phyloP scores from a whole-genome alignment of 2,113 vertebrate species.

The Pardalotus punctatus region DNA sequence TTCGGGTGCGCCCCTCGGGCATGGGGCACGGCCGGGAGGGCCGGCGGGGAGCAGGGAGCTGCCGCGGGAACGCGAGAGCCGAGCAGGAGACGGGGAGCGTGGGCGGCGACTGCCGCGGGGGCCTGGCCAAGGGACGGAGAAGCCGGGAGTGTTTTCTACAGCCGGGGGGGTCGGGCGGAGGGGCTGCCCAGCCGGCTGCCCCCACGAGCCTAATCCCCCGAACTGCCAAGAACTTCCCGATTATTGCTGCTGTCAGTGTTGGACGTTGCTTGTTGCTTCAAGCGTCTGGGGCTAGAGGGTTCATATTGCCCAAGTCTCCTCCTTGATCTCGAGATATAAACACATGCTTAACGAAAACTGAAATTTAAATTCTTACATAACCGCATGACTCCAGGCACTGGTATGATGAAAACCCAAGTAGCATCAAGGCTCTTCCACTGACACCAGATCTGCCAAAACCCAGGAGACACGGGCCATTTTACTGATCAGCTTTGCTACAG shows the following conservation, averaged over 20 bases:
- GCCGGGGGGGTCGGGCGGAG: neutral
- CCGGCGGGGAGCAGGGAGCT: neutral
- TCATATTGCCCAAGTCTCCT: neutral
- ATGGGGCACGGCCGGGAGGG: neutral
- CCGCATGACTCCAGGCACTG: neutral
- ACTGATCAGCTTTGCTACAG: neutral
- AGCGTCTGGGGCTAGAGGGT: neutral
- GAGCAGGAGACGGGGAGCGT: neutral
- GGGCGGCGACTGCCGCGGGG: neutral
- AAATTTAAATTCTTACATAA: neutral
- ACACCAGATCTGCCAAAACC: neutral
- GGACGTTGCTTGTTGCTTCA: neutral
- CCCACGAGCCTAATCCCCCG: neutral
- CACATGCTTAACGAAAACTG: neutral
- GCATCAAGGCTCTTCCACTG: neutral
- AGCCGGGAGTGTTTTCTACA: too few relatives aligned
- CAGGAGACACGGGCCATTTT: accelerated
- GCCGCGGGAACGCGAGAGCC: neutral
- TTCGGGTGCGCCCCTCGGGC: neutral
- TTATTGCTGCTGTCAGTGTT: neutral
- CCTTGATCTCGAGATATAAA: neutral
- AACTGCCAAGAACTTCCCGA: neutral
- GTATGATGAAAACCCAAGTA: conserved; percentile 8
- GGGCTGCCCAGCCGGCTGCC: neutral
- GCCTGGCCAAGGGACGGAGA: neutral